Percentiles rank a stretch among this genome's conserved stretches.
phyloP scores from a whole-genome alignment of 1,140 invertebrate genomes.

The Ips nitidus region DNA sequence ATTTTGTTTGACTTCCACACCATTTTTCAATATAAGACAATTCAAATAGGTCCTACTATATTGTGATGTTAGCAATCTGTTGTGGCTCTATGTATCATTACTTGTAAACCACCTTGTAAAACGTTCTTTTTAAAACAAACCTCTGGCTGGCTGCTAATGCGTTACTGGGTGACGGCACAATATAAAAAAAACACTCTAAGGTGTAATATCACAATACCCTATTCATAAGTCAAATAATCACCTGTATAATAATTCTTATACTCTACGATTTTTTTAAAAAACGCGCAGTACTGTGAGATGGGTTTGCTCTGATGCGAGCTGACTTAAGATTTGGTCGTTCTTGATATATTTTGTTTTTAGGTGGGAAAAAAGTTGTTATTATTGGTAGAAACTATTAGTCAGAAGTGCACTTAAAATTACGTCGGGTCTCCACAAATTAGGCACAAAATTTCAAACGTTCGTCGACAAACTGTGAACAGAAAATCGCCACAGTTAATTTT shows the following conservation, averaged over 20 bases:
- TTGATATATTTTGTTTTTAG: no score
- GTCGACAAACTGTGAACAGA: no score
- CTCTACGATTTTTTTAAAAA: neutral
- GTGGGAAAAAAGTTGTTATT: no score
- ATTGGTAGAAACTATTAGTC: neutral
- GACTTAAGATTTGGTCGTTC: neutral
- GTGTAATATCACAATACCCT: conserved; percentile 30
- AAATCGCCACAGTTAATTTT: no score
- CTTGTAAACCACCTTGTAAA: neutral
- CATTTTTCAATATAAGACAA: no score
- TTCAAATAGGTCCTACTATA: no score
- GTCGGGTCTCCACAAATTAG: neutral
- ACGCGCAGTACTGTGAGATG: neutral
- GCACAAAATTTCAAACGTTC: neutral
- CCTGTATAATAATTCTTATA: conserved; percentile 22
- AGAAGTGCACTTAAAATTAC: neutral
- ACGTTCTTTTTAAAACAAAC: neutral
- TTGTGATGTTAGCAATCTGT: no score
- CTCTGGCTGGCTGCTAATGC: neutral
- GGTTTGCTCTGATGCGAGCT: neutral
- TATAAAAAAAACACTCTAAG: neutral
- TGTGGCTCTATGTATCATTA: no score
- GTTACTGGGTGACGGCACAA: neutral
- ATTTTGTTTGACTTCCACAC: no score
- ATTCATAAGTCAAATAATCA: conserved; percentile 23